phyloP scores from a whole-genome alignment of 2,113 vertebrate genomes.

The Hemiprocne comata region DNA sequence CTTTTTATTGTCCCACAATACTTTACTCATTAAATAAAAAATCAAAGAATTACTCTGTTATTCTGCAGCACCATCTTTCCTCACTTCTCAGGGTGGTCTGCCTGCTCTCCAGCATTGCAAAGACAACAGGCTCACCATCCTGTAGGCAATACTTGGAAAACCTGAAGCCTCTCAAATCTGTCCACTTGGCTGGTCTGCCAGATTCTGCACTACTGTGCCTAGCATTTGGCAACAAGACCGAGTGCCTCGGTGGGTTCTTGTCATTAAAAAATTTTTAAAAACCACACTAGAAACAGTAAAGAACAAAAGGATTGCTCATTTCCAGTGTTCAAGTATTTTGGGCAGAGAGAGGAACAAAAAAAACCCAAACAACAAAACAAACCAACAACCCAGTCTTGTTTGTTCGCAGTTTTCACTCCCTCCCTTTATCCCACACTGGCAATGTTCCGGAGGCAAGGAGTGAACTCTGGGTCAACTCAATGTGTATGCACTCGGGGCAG shows the following conservation, averaged over 20 bases:
- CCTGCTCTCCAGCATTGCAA: not conserved
- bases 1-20: not conserved
- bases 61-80: not conserved
- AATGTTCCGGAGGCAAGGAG: not conserved
- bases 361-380: not conserved
- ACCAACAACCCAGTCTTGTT: not conserved
- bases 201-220: not conserved
- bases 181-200: not conserved
- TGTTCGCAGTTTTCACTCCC: constrained; percentile 7
- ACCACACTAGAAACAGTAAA: not conserved
- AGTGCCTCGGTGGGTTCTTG: not conserved
- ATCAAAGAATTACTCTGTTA: not conserved
- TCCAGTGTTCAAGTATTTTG: not conserved
- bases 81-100: not conserved
- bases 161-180: not conserved
- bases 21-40: not conserved
- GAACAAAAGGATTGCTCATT: not conserved
- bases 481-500: constrained; percentile 19
- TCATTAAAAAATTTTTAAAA: not conserved
- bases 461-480: constrained; percentile 14
- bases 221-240: not conserved
- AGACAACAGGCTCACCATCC: constrained; percentile 8
- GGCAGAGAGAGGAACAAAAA: not conserved
- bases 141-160: not conserved
- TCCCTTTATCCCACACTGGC: constrained; percentile 9